phyloP scores from a whole-genome alignment of 1,140 invertebrate genomes.

The Macrocentrus cingulum region DNA sequence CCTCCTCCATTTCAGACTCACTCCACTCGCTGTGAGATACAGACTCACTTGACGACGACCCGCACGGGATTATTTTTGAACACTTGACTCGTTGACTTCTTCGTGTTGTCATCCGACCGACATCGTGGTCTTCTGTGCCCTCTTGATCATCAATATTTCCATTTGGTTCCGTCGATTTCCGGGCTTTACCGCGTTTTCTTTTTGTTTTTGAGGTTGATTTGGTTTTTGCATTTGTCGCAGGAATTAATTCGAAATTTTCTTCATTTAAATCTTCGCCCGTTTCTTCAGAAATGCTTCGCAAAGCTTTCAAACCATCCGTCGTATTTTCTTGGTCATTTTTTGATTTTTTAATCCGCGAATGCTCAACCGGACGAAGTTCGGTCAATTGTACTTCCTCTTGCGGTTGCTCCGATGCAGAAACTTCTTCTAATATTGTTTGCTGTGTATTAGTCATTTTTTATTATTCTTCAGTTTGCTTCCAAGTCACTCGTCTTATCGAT shows the following conservation, averaged over 20 bases:
- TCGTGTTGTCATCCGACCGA: slow-evolving; percentile 1
- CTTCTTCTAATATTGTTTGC: slow-evolving; percentile 27
- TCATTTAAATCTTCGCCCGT: slow-evolving; percentile 33
- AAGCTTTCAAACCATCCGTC: slow-evolving; percentile 47
- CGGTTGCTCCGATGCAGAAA: slow-evolving; percentile 30
- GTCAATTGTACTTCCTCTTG: slow-evolving; percentile 51
- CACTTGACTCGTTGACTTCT: neutral
- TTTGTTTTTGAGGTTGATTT: neutral
- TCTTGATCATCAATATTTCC: too few species aligned
- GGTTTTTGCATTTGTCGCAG: too few species aligned
- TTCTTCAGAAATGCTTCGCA: slow-evolving; percentile 43
- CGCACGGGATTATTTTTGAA: neutral
- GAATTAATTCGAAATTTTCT: slow-evolving; percentile 4
- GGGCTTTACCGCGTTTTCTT: too few species aligned
- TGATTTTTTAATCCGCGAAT: slow-evolving; percentile 43
- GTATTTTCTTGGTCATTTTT: slow-evolving; percentile 31
- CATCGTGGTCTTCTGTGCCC: neutral
- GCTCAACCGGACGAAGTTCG: slow-evolving; percentile 51
- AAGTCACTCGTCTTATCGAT: slow-evolving; percentile 8
- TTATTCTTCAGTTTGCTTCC: neutral
- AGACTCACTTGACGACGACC: neutral
- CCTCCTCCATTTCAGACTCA: neutral
- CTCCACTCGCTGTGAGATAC: neutral
- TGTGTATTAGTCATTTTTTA: slow-evolving; percentile 42
- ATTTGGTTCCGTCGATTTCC: too few species aligned